Base-by-base conservation (phyloP, 2,797 vertebrate species). In the Centropyge bicolor region DNA sequence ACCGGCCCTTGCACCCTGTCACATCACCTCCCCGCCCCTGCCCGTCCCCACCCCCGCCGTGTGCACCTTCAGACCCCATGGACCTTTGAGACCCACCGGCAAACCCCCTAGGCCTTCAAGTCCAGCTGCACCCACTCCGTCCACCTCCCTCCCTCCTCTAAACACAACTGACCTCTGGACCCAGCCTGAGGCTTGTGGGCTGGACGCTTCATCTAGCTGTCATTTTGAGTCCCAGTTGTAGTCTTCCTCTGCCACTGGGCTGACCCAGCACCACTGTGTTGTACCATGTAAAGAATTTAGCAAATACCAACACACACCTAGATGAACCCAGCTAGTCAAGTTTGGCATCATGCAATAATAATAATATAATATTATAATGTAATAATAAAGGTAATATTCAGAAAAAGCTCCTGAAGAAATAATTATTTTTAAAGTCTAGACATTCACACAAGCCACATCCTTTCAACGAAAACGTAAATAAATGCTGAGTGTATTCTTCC, bases 121-220 rank as follows among this genome's bases (percentile, higher is more conserved):
- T 86, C 89, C 88, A 90, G 90, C 86, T 89, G 86, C 78, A 86
- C 62, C 78, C 59, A 51, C 75, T 87, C 70, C 14, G 4, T 57
- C 68, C 49, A 70, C 74, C 85, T 72, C 86, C 86, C 82, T 84
- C 80, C 83, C 67, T 74, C 75, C 66, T 86, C 78, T 75, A 71
- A 90, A 85, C 86, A 87, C 84, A 68, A 68, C 80, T 92, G 90
- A 93, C 91, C 92, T 90, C 79, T 88, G 80, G 86, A 91, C 91
- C 88, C 88, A 27, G 86, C 91, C 88, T 22, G 20, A 80, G 88
- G 90, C 64, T 51, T 70, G 67, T 63, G 74, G 66, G 80, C 75
- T 71, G 48, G 85, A 62, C 45, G 64, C 75, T 84, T 70, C 82
- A 80, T 85, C 59, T 79, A 54, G 74, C 83, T 85, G 82, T 84